Evolutionary conservation across 92 coral and sea anemone species (phyloP), one percentile per base, ranked within the genome.

Genomic region (Bergia sp.): DNA sequence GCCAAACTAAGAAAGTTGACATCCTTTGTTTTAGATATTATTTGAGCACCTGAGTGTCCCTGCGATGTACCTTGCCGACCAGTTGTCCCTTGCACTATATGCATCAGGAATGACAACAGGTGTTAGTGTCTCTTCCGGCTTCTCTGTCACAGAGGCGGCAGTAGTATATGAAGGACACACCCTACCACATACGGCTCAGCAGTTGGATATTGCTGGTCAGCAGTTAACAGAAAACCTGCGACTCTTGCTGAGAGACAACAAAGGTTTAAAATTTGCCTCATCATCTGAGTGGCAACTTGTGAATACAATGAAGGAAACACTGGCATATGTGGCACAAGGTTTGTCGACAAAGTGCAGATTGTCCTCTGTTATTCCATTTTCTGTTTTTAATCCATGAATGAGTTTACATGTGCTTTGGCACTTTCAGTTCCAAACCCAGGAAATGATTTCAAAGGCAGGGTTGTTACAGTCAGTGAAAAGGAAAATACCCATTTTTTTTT

Each of bases 201-300:
- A 95, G 50, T 91, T 97, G 50, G 98, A 97, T 86, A 94, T 97
- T 21, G 97, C 95, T 53, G 99, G 99, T 21, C 90, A 95, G 64
- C 94, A 94, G 47, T 89, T 97, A 86, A 97, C 99, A 72, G 95
- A 97, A 76, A 97, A 93, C 91, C 88, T 97, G 53, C 94, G 92
- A 82, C 90, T 90, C 29, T 93, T 93, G 12, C 86, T 97, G 8
- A 92, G 98, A 89, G 95, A 96, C 76, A 82, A 86, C 76, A 94
- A 95, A 90, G 99, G 97, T 6, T 88, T 90, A 29, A 96, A 93
- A 29, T 97, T 97, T 86, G 91, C 94, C 5, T 93, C 98, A 8
- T 96, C 98, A 12, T 97, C 99, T 43, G 98, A 96, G 39, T 97
- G 98, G 99, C 98, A 97, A 86, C 95, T 97, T 90, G 99, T 97